These are phyloP conservation scores for Eurystomus glaucurus DNA, from an alignment of 2,797 vertebrate species.

Conservation along the genomic window DNA sequence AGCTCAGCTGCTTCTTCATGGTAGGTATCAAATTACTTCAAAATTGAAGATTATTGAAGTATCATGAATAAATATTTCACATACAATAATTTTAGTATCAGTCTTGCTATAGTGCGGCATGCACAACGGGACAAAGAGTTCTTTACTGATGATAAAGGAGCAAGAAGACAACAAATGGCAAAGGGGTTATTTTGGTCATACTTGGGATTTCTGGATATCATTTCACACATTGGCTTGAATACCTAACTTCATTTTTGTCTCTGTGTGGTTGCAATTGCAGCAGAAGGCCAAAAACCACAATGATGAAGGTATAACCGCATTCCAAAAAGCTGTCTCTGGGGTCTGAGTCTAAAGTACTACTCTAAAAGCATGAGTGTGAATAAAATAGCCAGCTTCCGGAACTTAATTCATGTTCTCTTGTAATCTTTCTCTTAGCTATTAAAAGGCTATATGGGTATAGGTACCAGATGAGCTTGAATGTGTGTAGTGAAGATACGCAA, in stretches of 20 bases:
- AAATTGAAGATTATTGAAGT: background rate
- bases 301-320: background rate
- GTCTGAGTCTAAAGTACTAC: background rate
- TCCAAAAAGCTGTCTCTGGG: background rate
- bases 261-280: background rate
- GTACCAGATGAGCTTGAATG: background rate
- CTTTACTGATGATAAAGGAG: background rate
- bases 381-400: background rate
- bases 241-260: background rate
- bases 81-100: background rate
- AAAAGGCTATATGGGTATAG: background rate
- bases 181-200: background rate
- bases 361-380: background rate
- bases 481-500: fast-evolving
- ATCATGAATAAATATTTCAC: background rate
- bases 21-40: background rate
- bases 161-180: background rate
- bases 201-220: background rate
- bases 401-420: no score
- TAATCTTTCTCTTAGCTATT: background rate
- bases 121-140: background rate
- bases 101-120: background rate
- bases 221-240: background rate
- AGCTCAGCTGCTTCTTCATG: background rate
- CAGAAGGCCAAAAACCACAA: background rate